Percentiles rank a stretch among this genome's conserved stretches.
Conservation (phyloP, 2,888 invertebrate genomes). For the Noctua pronuba region DNA sequence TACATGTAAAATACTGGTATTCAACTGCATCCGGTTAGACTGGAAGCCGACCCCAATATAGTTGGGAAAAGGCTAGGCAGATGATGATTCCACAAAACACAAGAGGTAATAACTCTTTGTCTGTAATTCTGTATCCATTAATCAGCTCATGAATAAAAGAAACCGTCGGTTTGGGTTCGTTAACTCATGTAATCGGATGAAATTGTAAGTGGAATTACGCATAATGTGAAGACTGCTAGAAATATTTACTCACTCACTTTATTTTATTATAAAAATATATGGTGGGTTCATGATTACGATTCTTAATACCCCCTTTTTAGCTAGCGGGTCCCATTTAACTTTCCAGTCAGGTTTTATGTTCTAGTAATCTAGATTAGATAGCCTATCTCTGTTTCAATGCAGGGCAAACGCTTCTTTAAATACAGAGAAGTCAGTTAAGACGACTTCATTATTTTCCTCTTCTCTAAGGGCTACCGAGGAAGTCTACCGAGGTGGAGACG, state of each 20-base stretch:
- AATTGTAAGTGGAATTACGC: conserved; percentile 56
- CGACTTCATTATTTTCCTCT: neutral
- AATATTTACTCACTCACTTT: neutral
- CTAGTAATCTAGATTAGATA: neutral
- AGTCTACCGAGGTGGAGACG: too few relatives aligned
- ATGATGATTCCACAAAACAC: conserved; percentile 14
- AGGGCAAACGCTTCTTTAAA: too few relatives aligned
- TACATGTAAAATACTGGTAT: too few relatives aligned
- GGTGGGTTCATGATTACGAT: neutral
- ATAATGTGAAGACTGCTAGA: conserved; percentile 40
- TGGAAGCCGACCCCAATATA: too few relatives aligned
- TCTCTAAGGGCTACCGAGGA: neutral
- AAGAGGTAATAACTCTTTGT: conserved; percentile 34
- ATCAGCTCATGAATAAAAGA: conserved; percentile 65
- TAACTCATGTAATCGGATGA: conserved; percentile 62
- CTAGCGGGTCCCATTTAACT: neutral
- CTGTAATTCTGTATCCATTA: conserved; percentile 34
- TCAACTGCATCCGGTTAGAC: too few relatives aligned
- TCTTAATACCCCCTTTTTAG: neutral
- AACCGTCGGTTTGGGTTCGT: conserved; percentile 62
- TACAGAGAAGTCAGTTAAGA: neutral
- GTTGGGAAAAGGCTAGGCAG: too few relatives aligned
- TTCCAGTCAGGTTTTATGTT: neutral
- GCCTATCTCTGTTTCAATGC: neutral
- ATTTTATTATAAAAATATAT: neutral